Base-by-base conservation (phyloP, 2,797 vertebrate genomes). In the Lutjanus campechanus region DNA sequence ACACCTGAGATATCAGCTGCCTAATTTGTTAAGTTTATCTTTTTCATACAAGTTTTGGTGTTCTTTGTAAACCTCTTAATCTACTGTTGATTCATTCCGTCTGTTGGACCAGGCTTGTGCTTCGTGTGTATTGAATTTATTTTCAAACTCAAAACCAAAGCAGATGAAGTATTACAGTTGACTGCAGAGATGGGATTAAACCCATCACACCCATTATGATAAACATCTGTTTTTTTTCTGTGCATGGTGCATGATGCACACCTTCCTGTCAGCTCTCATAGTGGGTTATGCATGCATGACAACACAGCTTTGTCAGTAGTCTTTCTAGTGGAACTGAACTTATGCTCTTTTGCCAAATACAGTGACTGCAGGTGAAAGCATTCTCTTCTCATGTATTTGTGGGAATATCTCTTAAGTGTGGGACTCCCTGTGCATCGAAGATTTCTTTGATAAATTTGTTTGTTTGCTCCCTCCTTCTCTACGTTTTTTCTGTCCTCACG, bases 241-340 rank as follows among this genome's bases (percentile, higher is more conserved):
- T 75, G 55, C 64, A 74, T 59, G 50, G 49, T 72, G 77, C 67
- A 69, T 86, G 83, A 78, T 73, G 63, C 68, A 77, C 56, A 73
- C 41, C 51, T 71, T 79, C 62, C 59, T 50, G 47, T 67, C 41
- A 58, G 51, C 65, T 56, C 12, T 51, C 13, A 36, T 40, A 22
- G 59, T 49, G 20, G 22, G 5, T 41, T 54, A 47, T 72, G 53
- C 36, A 46, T 85, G 78, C 76, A 71, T 82, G 60, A 73, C 61
- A 47, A 29, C 62, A 77, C 20, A 54, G 62, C 25, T 73, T 83
- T 75, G 55, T 77, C 50, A 41, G 25, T 73, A 67, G 19, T 68
- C 7, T 60, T 63, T 47, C 29, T 73, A 10, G 20, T 54, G 51
- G 29, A 69, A 73, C 41, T 70, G 40, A 76, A 40, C 22, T 68